Conservation (phyloP, 2,797 vertebrate genomes). For the Anguilla pacifica region DNA sequence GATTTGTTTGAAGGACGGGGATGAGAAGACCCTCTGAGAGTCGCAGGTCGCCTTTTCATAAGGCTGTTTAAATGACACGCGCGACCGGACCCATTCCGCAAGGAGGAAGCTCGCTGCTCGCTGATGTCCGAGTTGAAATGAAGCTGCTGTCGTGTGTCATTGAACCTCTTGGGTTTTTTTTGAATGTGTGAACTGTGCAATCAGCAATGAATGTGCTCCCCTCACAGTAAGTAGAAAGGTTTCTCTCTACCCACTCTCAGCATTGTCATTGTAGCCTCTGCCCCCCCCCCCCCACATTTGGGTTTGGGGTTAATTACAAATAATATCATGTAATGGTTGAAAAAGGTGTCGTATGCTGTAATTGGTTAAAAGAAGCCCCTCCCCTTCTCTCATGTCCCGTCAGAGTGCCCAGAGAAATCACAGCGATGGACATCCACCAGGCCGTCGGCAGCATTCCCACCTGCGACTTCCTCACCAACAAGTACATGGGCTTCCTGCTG, state of each 20-base stretch:
- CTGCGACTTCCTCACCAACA: constrained; percentile 96
- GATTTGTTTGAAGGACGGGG: neutral
- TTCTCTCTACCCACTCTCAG: neutral
- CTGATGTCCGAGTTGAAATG: neutral
- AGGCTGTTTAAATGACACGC: neutral
- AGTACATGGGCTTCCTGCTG: constrained; percentile 87
- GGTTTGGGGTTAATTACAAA: neutral
- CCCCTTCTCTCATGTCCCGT: constrained; percentile 7
- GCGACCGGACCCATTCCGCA: neutral
- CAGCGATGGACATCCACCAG: constrained; percentile 92
- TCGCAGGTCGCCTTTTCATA: neutral
- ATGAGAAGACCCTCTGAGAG: neutral
- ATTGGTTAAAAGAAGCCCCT: neutral
- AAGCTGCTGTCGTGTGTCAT: neutral
- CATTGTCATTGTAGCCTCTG: neutral
- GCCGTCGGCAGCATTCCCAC: constrained; percentile 88
- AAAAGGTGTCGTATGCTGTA: neutral
- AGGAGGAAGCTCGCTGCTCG: neutral
- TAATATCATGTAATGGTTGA: neutral
- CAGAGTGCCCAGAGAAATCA: constrained; percentile 91
- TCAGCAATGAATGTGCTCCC: neutral
- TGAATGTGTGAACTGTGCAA: neutral
- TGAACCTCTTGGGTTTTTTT: neutral
- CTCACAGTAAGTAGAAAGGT: neutral
- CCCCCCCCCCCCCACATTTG: neutral